Evolutionary conservation across 2,888 invertebrate species (phyloP).

Genomic region (Agrochola circellaris): DNA sequence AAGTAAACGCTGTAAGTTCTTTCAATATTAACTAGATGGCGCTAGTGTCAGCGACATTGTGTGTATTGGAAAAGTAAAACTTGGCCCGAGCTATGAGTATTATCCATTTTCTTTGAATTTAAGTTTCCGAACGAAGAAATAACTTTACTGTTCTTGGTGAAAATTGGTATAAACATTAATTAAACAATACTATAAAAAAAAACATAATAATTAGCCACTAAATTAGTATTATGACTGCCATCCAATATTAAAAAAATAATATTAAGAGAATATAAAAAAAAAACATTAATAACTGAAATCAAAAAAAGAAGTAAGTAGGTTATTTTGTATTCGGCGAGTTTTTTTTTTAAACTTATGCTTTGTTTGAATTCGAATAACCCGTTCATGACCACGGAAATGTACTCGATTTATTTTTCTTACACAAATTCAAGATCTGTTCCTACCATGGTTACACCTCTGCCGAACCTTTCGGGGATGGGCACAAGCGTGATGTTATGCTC

Average conservation of each 20-base stretch:
- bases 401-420: constrained; percentile 38
- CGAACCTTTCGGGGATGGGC: no score
- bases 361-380: not conserved
- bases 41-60: constrained; percentile 7
- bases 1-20: constrained; percentile 1
- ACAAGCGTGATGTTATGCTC: no score
- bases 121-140: not conserved
- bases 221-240: constrained; percentile 48
- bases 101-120: not conserved
- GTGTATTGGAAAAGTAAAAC: not conserved
- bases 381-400: constrained; percentile 15
- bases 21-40: constrained; percentile 44
- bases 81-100: no score
- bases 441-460: no score
- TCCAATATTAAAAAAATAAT: constrained; percentile 15
- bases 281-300: not conserved
- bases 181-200: not conserved
- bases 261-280: not conserved
- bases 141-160: not conserved
- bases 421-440: not conserved
- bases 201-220: not conserved
- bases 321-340: not conserved
- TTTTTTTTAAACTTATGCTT: not conserved
- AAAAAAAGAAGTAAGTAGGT: not conserved
- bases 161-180: not conserved